Base-by-base conservation (phyloP, 2,888 invertebrate species). In the Nemotelus nigrinus region DNA sequence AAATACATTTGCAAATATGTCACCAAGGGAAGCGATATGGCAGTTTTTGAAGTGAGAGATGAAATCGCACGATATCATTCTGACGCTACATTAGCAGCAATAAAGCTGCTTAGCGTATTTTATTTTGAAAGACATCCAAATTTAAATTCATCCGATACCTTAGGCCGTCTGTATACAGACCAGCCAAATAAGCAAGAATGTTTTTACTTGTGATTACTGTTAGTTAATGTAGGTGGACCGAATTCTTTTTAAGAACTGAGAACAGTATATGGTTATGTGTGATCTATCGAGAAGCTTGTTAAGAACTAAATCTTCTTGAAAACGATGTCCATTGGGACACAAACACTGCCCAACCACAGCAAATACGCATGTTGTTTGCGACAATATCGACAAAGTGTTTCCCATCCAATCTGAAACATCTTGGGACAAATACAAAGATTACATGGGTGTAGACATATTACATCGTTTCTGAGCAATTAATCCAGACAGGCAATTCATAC, bases 241-340 rank as follows among this genome's bases (percentile, higher is more conserved):
- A 84, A 82, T 63, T 85, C 84, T 76, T 84, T 84, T 77, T 8
- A 81, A 79, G 10, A 78, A 47, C 78, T 86, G 57, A 78, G 84
- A 83, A 86, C 85, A 78, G 83, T 87, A 58, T 80, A 86, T 83
- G 85, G 84, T 80, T 83, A 65, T 85, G 80, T 79, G 79, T 57
- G 45, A 84, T 85, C 78, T 87, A 82, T 82, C 80, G 83, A 65
- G 83, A 82, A 75, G 85, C 86, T 39, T 85, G 85, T 81, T 81
- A 82, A 81, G 76, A 76, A 50, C 81, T 84, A 47, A 70, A 81
- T 76, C 82, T 86, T 65, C 81, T 84, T 25, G 83, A 85, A 80
- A 81, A 83, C 78, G 84, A 83, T 79, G 70, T 65, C 53, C 81
- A 82, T 81, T 83, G 83, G 82, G 82, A 82, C 58, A 7, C 39